Evolutionary conservation across 2,797 vertebrate species (phyloP).

Genomic region (Choloepus didactylus): DNA sequence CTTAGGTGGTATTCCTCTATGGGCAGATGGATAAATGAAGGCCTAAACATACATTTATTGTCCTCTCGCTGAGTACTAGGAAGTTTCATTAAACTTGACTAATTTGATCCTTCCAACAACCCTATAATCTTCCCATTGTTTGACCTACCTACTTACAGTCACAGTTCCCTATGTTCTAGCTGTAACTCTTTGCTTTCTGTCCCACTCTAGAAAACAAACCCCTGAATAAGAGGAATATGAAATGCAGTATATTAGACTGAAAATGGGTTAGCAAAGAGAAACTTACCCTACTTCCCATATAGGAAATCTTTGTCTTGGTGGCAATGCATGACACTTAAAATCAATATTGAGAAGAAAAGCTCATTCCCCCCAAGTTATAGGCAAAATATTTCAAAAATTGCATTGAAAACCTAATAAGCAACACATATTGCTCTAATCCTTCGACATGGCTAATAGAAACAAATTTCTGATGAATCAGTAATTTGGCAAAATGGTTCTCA

Average conservation of each 20-base stretch:
- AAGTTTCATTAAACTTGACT: background rate
- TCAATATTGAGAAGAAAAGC: background rate
- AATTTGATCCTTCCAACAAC: background rate
- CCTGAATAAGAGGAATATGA: background rate
- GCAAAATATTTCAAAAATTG: slow-evolving; percentile 24
- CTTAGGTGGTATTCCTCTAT: background rate
- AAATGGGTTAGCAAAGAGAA: background rate
- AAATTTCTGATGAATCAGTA: background rate
- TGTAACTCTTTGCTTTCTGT: background rate
- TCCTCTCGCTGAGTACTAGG: background rate
- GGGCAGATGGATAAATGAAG: background rate
- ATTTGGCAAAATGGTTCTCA: background rate
- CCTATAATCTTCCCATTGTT: background rate
- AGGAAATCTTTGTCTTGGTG: background rate
- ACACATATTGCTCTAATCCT: background rate
- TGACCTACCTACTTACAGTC: background rate
- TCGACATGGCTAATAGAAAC: slow-evolving; percentile 4
- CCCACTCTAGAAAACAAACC: slow-evolving; percentile 10
- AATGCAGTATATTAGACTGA: background rate
- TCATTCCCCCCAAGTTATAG: background rate
- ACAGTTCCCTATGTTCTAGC: background rate
- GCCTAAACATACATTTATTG: background rate
- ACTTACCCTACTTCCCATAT: background rate
- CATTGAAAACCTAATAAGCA: background rate
- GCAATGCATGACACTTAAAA: background rate